Evolutionary conservation across 2,113 vertebrate genomes (phyloP), one percentile per base, ranked within the genome.

Genomic region (Chitala chitala): DNA sequence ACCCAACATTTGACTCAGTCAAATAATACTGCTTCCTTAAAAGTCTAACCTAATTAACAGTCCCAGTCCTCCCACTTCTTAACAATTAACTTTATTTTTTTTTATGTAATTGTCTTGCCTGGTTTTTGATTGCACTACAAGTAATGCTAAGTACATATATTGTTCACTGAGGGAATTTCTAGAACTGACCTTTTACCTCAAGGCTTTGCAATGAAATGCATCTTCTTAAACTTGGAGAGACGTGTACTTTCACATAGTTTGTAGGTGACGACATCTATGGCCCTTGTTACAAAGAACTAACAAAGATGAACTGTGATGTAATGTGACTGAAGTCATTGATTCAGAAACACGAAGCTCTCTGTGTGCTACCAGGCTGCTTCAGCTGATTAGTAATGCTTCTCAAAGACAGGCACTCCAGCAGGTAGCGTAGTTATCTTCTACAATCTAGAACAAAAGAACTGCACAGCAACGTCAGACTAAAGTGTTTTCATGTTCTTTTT

Each of bases 31-130:
- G 86, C 84, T 84, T 81, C 87, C 83, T 82, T 79, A 83, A 79
- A 87, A 80, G 72, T 77, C 84, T 87, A 87, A 89, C 86, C 84
- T n/a, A 78, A 17, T 6, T 86, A 86, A 87, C 85, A 78, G 66
- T 80, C 85, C 86, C 75, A 61, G 78, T 78, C 58, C 75, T 51
- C 4, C 81, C 68, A 82, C 78, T 78, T 74, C 70, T 86, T 82
- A 82, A 74, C 86, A 85, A 82, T 86, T 77, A n/a, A n/a, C n/a
- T 71, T n/a, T 33, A 36, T 65, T 44, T 70, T 53, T 33, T 53
- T 54, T 71, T 24, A 4, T 10, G 24, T 50, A 48, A 64, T 20
- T 84, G 83, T 87, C 90, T 86, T 91, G 86, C 83, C 89, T 88
- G 86, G 82, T 89, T 89, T 82, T 80, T 72, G 50, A 71, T 5